phyloP scores from a whole-genome alignment of 37 sponge, comb jelly and placozoan species.

The Halichondria panicea region DNA sequence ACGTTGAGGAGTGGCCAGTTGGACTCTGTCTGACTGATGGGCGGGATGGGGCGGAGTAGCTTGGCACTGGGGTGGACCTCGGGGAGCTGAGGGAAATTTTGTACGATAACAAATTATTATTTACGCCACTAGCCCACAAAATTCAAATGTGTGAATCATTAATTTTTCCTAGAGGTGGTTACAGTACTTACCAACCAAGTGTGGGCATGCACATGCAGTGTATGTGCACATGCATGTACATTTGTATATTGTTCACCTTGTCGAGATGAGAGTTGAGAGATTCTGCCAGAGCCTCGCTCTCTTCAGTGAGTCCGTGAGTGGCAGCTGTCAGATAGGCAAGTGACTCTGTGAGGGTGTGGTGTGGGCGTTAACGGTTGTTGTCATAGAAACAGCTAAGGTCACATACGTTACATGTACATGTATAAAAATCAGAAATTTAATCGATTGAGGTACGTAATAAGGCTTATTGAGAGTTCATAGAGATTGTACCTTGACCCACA shows the following conservation, averaged over 20 bases:
- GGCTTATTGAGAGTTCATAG: neutral
- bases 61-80: slow-evolving; percentile 81
- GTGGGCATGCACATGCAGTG: too few species aligned
- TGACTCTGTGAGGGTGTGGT: slow-evolving; percentile 49
- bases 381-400: neutral
- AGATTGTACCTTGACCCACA: slow-evolving; percentile 78
- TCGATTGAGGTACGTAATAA: too few species aligned
- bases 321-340: slow-evolving; percentile 96
- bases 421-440: neutral
- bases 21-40: slow-evolving; percentile 66
- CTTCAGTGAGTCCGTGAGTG: slow-evolving; percentile 90
- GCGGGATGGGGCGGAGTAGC: slow-evolving; percentile 81
- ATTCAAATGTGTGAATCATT: neutral
- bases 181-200: neutral
- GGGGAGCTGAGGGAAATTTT: slow-evolving; percentile 55
- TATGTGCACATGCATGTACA: too few species aligned
- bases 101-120: too few species aligned
- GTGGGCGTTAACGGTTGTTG: neutral
- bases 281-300: slow-evolving; percentile 73
- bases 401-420: neutral
- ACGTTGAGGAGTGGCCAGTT: slow-evolving; percentile 97
- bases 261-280: slow-evolving; percentile 49
- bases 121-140: neutral
- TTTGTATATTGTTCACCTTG: too few species aligned
- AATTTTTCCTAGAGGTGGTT: neutral